Base-by-base conservation (phyloP, 1,140 invertebrate genomes). In the Drosophila bipectinata region DNA sequence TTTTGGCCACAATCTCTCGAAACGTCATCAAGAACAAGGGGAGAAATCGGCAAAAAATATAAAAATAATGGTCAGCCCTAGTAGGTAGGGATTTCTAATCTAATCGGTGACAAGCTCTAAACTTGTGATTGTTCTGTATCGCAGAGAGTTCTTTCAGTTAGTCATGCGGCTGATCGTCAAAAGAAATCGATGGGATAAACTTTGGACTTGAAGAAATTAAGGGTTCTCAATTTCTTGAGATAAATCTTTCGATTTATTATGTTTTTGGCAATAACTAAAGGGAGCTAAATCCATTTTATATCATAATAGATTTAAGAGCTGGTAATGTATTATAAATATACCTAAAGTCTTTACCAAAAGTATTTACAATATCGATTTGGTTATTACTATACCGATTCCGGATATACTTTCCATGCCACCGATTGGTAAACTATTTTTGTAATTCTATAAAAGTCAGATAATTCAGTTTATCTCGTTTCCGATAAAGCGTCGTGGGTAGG, bases 71-170 rank as follows among this genome's bases (percentile, higher is more conserved):
- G 56, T 28, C 41, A 61, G 66, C 58, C 58, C 60, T 60, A 64
- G 45, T 58, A n/a, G 44, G 44, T 78, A 53, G 48, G n/a, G 67
- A 67, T 73, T 77, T 53, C 37, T 64, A 69, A 81, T 81, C 79
- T 81, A 73, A 81, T 81, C 79, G 28, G 37, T 15, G 69, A 74
- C 69, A 74, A 73, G 58, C 72, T 52, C 18, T 28, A 39, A 74
- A 57, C 52, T 56, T 55, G 51, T 73, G 72, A 57, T 63, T 61
- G 37, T 26, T 51, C 14, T 44, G 44, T 55, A 54, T 61, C 21
- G 44, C 8, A 34, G 26, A 34, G 32, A 41, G 69, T 72, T 34
- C 30, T 6, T 34, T 41, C 8, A 34, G 49, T 72, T 72, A 72
- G 41, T 72, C 69, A 72, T 62, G 21, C 15, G 66, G 14, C 37